These are phyloP conservation scores for Enteromius treurensis DNA, from an alignment of 2,797 vertebrate species.

Conservation along the genomic window DNA sequence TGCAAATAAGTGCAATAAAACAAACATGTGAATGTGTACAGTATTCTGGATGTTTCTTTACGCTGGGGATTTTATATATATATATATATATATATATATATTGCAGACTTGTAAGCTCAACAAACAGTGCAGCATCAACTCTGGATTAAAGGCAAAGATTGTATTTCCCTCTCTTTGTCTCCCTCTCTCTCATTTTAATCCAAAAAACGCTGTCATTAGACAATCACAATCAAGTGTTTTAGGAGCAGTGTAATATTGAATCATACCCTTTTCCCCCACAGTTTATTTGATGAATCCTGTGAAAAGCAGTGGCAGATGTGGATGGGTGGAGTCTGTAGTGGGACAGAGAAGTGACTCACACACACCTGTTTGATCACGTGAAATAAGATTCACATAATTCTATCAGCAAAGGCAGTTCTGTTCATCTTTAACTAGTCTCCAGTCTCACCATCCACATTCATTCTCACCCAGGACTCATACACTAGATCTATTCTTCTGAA, in stretches of 20 bases:
- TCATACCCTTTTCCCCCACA: background rate
- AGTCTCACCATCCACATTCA: conserved; percentile 7
- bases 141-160: background rate
- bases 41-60: background rate
- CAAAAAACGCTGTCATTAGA: background rate
- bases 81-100: too few species aligned
- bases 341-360: background rate
- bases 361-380: background rate
- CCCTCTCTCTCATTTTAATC: background rate
- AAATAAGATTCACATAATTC: background rate
- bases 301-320: conserved; percentile 19
- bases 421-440: background rate
- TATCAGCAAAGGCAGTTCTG: background rate
- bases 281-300: background rate
- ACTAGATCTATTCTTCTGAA: conserved; percentile 32
- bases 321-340: background rate
- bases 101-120: background rate
- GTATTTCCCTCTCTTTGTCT: background rate
- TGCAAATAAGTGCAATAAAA: background rate
- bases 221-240: background rate
- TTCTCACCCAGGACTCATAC: conserved; percentile 12
- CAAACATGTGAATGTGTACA: background rate
- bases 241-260: background rate
- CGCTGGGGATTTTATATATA: background rate
- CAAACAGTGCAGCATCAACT: background rate